A percentile compares a stretch with the other conserved stretches of the same genome.
These are phyloP conservation scores for Pterocles gutturalis DNA, from an alignment of 2,113 vertebrate genomes.

Conservation along the genomic window DNA sequence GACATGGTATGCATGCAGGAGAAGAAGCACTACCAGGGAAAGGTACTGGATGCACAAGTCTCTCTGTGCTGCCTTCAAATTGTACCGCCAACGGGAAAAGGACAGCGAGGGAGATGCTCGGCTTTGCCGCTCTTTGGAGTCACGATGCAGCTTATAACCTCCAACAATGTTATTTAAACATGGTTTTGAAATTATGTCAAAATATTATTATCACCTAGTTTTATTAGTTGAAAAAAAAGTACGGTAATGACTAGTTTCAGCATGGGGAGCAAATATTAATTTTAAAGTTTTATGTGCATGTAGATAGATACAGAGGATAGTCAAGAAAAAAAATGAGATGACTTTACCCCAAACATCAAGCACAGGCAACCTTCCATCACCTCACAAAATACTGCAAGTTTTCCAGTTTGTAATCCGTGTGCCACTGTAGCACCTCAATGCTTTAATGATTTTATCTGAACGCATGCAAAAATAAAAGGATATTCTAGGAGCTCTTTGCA, in stretches of 20 bases:
- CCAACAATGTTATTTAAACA: neutral
- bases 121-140: neutral
- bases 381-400: neutral
- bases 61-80: neutral
- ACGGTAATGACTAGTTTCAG: neutral
- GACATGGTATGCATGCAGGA: fast-evolving
- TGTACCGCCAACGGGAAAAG: fast-evolving
- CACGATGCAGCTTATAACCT: neutral
- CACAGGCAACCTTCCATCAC: neutral
- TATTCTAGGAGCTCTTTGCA: neutral
- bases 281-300: neutral
- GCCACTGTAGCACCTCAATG: neutral
- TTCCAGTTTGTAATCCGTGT: neutral
- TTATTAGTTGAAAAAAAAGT: neutral
- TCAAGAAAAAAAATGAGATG: neutral
- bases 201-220: neutral
- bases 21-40: fast-evolving
- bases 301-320: neutral
- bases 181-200: neutral
- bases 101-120: fast-evolving
- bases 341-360: neutral
- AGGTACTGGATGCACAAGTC: neutral
- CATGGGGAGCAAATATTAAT: neutral
- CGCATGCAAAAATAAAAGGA: neutral
- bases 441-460: neutral